Percentiles rank a stretch among this genome's conserved stretches.
Conservation (phyloP, 2,797 vertebrate species). For the Pampus argenteus region DNA sequence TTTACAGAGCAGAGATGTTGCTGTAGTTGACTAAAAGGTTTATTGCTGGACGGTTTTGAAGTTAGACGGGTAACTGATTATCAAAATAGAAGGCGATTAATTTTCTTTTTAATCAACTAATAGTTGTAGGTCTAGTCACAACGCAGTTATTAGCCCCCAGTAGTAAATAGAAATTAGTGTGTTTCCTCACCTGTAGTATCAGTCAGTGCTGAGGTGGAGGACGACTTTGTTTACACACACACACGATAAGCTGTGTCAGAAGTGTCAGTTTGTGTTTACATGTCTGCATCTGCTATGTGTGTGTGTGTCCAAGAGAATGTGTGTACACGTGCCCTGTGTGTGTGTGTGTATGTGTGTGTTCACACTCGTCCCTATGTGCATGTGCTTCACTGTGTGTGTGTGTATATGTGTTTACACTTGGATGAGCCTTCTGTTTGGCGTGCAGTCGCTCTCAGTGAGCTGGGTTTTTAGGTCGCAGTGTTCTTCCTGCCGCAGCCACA, state of each 20-base stretch:
- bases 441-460: constrained; percentile 76
- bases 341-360: constrained; percentile 35
- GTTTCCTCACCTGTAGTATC: neutral
- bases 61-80: no score
- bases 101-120: no score
- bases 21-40: no score
- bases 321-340: neutral
- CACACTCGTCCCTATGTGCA: constrained; percentile 23
- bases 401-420: constrained; percentile 31
- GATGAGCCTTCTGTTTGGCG: constrained; percentile 77
- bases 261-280: constrained; percentile 15
- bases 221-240: neutral
- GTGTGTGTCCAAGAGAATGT: neutral
- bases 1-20: no score
- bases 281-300: neutral
- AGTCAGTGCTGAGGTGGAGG: neutral
- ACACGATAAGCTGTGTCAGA: neutral
- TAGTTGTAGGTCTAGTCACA: no score
- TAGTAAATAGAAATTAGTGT: neutral
- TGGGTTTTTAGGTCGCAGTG: constrained; percentile 84
- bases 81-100: no score
- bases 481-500: constrained; percentile 67
- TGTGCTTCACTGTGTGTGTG: constrained; percentile 28
- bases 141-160: no score
- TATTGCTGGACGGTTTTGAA: no score